Evolutionary conservation across 2,888 invertebrate species (phyloP), one percentile per base, ranked within the genome.

Genomic region (Dasysyrphus tricinctus): DNA sequence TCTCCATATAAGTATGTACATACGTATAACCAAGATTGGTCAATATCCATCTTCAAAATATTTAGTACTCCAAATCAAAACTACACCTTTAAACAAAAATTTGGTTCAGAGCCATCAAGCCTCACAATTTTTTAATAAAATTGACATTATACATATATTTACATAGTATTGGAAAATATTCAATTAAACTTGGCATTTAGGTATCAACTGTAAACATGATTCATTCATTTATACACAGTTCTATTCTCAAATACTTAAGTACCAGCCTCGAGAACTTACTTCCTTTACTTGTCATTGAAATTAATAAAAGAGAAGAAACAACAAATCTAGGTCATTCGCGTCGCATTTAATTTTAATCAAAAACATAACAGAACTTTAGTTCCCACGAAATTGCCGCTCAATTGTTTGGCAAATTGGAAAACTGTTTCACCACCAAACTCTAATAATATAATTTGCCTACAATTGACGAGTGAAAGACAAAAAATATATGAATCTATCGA

Each of bases 381-480:
- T 85, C 85, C 81, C 85, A 85, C 85, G 81, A 81, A 81, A 77
- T 85, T 70, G 74, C 7, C 19, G 29, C 74, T 77, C 63, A 85
- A 78, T 80, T 73, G 77, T 85, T 24, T 73, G 61, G 37, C 59
- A 69, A 85, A 85, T 85, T 85, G 77, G 54, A 69, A 74, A 80
- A 69, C 76, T 72, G 76, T 77, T 80, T 73, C 69, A 69, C 67
- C 74, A 57, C 54, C 37, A 29, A 47, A 76, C 32, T 70, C 49
- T 77, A 24, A 24, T 73, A 74, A 49, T 29, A 49, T 34, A 67
- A 67, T 49, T 44, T 63, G 63, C 24, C 8, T 14, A 44, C 8
- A 44, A 67, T 74, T 78, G 54, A 51, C 39, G 39, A 44, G 16
- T 44, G 16, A 42, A 32, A 72, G 44, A 54, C 37, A 7, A 57